Conservation (phyloP, 2,888 invertebrate species). For the Plagiodera versicolora region DNA sequence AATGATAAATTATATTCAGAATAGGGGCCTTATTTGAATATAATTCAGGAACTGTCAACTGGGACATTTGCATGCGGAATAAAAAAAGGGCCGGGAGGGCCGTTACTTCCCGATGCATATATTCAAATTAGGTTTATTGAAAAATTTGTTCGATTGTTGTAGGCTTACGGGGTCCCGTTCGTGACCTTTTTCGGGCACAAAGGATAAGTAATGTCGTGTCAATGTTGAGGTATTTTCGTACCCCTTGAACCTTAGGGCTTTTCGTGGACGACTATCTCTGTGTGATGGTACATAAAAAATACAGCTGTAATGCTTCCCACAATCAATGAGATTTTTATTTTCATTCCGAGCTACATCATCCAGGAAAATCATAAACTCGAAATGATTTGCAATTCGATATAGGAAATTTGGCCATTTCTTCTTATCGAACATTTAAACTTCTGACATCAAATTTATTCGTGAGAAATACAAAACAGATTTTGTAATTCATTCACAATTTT, state of each 20-base stretch:
- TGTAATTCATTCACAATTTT: no score
- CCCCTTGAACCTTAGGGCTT: constrained; percentile 20
- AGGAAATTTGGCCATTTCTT: no score
- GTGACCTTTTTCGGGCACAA: constrained; percentile 26
- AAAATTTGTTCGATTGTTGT: constrained; percentile 37
- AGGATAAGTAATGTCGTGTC: constrained; percentile 27
- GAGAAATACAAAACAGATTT: no score
- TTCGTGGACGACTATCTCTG: neutral
- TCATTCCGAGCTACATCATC: no score
- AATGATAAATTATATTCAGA: constrained; percentile 47
- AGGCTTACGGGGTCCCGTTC: constrained; percentile 29
- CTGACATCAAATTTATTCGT: no score
- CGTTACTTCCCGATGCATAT: constrained; percentile 33
- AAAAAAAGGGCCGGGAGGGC: constrained; percentile 31
- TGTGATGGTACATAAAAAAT: no score
- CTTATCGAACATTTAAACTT: no score
- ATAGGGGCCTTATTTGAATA: constrained; percentile 50
- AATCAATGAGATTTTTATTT: no score
- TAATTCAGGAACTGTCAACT: constrained; percentile 53
- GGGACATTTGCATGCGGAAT: constrained; percentile 51
- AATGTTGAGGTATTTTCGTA: constrained; percentile 26
- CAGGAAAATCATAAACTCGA: no score
- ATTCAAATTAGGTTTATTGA: constrained; percentile 46
- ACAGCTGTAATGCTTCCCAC: no score
- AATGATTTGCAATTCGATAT: no score